These are phyloP conservation scores for Gambelia wislizenii DNA, from an alignment of 2,797 vertebrate genomes.

Conservation along the genomic window DNA sequence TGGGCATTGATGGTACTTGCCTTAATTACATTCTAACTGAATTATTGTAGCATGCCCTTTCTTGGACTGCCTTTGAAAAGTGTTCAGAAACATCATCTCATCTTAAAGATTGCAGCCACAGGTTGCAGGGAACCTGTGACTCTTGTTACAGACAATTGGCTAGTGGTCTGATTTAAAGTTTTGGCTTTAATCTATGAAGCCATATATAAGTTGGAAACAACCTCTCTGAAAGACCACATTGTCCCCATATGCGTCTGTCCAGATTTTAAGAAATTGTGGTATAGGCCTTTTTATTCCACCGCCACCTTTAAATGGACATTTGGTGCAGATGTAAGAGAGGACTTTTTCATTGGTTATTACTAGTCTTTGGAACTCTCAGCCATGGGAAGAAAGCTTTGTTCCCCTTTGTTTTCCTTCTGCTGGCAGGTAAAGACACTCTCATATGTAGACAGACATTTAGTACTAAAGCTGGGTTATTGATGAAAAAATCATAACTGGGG, in stretches of 20 bases:
- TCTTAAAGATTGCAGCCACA: too few relatives aligned
- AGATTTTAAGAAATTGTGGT: background rate
- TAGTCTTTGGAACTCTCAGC: background rate
- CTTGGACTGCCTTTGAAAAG: too few relatives aligned
- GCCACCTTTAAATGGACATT: background rate
- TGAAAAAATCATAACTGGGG: too few relatives aligned
- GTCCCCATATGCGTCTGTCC: background rate
- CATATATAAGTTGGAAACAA: too few relatives aligned
- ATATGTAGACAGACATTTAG: background rate
- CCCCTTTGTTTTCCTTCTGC: background rate
- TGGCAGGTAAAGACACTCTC: background rate
- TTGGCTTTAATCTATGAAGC: too few relatives aligned
- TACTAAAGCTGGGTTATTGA: background rate
- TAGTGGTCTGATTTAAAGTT: background rate
- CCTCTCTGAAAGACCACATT: background rate
- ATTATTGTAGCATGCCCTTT: too few relatives aligned
- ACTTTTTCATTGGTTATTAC: background rate
- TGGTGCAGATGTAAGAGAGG: too few relatives aligned
- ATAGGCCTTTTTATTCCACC: background rate
- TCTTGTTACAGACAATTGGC: background rate
- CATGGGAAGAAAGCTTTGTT: too few relatives aligned
- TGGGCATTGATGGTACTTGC: too few relatives aligned
- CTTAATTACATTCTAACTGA: too few relatives aligned
- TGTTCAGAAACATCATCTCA: too few relatives aligned
- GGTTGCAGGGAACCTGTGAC: too few relatives aligned